Evolutionary conservation across 2,888 invertebrate genomes (phyloP), one percentile per base, ranked within the genome.

Genomic region (Antitype chi): DNA sequence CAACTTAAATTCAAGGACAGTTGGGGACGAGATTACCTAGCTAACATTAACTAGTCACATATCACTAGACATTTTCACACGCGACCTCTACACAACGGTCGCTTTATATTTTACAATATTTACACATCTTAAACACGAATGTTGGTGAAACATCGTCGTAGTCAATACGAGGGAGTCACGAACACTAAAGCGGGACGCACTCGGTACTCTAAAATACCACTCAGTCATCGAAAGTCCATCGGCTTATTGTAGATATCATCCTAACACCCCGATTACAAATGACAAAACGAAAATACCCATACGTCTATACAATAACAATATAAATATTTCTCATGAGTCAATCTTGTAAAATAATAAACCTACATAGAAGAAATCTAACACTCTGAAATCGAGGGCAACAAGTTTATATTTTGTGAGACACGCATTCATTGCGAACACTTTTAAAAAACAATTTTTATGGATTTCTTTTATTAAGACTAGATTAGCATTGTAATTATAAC

Each of bases 1-100:
- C 96, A 96, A 96, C 96, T 93, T 93, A 96, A 96, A 96, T 93
- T 94, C 92, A 94, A 96, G 96, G 95, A 95, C 94, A 94, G 96
- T 96, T 95, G 96, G 96, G 96, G 95, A 95, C 95, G 94, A 96
- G 94, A 95, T 96, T 96, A 96, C 95, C 96, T 96, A 96, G 96
- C 96, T 96, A 96, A 96, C 92, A 94, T 96, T 96, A 96, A 94
- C 94, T 95, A 94, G 95, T 95, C 94, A 94, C 92, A 94, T 96
- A 96, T 94, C 93, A 94, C 96, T 96, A 96, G 94, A 95, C 93
- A 95, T 96, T 95, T 95, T 95, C 96, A 95, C 96, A 95, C 90
- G 91, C 95, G 95, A 93, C 96, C 95, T 94, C 94, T 96, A 95
- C 94, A 93, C 90, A 93, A 91, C 94, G 95, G 94, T 90, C 96